Evolutionary conservation across 2,888 invertebrate genomes (phyloP).

Genomic region (Bugula neritina): DNA sequence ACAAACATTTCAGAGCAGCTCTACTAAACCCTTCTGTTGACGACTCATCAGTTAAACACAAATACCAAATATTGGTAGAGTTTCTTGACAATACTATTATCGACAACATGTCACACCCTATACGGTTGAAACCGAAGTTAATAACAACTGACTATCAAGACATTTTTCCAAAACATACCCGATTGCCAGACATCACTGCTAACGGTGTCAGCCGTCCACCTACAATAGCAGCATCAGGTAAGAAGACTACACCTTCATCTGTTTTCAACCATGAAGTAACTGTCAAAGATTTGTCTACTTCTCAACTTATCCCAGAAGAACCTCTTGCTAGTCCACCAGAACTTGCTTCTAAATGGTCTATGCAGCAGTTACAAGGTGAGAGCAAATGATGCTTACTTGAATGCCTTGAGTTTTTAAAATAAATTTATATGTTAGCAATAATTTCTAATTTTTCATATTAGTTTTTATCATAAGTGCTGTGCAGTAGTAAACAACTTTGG

Average conservation of each 20-base stretch:
- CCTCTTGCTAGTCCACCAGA: background rate
- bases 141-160: slow-evolving; percentile 19
- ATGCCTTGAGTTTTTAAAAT: too few species aligned
- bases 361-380: slow-evolving; percentile 13
- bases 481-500: too few species aligned
- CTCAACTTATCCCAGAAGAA: too few species aligned
- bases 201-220: slow-evolving; percentile 21
- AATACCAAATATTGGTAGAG: slow-evolving; percentile 42
- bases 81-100: slow-evolving; percentile 48
- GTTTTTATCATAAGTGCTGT: too few species aligned
- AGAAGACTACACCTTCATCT: background rate
- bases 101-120: slow-evolving; percentile 29
- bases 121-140: background rate
- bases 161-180: slow-evolving; percentile 38
- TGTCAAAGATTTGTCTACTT: too few species aligned
- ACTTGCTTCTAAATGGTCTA: background rate
- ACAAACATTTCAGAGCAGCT: slow-evolving; percentile 40
- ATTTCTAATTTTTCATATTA: too few species aligned
- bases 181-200: slow-evolving; percentile 39
- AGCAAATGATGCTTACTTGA: too few species aligned
- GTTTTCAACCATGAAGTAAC: too few species aligned
- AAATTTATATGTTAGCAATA: too few species aligned
- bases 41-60: slow-evolving; percentile 35
- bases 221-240: background rate
- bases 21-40: slow-evolving; percentile 39